Conservation (phyloP, 64 coral and sea anemone species). For the Porites lutea region DNA sequence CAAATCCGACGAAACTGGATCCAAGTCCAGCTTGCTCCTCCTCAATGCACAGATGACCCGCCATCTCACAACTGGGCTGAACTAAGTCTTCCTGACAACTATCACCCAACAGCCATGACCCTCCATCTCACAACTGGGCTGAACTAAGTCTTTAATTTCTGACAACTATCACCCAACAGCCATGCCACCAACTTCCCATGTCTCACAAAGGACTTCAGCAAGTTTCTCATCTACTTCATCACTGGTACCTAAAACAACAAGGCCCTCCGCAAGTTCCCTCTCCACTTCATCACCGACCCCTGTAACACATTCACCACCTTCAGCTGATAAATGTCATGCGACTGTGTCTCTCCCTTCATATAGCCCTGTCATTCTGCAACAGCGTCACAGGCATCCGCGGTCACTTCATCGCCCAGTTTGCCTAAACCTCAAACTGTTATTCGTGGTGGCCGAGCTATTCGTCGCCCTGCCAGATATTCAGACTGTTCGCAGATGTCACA, state of each 20-base stretch:
- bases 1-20: constrained; percentile 15
- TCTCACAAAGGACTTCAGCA: background rate
- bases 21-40: background rate
- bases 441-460: constrained; percentile 53
- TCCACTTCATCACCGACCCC: no score
- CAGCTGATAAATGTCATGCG: background rate
- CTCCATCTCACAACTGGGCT: background rate
- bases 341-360: background rate
- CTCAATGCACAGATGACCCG: background rate
- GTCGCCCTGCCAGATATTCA: constrained; percentile 68
- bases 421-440: constrained; percentile 36
- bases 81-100: background rate
- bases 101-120: background rate
- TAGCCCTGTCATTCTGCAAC: background rate
- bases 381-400: background rate
- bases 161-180: background rate
- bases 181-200: background rate
- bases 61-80: background rate
- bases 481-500: constrained; percentile 10
- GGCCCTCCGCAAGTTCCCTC: no score
- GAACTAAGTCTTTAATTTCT: background rate
- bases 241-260: background rate
- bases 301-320: no score
- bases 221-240: background rate
- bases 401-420: constrained; percentile 24